Conservation (phyloP, 2,888 invertebrate genomes). For the Marronus borbonicus region DNA sequence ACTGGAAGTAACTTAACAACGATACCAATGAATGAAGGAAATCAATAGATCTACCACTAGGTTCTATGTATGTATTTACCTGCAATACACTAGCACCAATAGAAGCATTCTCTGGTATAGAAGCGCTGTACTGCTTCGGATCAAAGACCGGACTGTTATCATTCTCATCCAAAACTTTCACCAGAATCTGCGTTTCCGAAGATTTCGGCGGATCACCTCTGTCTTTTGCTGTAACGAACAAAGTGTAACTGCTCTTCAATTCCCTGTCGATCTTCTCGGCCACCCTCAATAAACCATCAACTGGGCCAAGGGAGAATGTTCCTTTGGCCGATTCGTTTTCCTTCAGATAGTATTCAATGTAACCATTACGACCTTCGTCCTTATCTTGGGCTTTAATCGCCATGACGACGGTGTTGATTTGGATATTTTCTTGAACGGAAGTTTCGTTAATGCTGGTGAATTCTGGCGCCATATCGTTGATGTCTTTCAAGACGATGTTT, state of each 20-base stretch:
- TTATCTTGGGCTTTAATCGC: conserved; percentile 91
- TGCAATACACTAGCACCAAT: conserved; percentile 93
- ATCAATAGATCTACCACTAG: no score
- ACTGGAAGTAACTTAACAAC: no score
- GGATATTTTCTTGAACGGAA: conserved; percentile 87
- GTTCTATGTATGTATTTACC: conserved; percentile 68
- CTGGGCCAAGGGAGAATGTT: conserved; percentile 87
- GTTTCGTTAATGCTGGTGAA: conserved; percentile 88
- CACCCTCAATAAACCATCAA: conserved; percentile 90
- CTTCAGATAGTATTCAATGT: conserved; percentile 87
- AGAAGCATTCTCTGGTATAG: conserved; percentile 93
- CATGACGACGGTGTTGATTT: conserved; percentile 89
- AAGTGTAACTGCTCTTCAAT: conserved; percentile 80
- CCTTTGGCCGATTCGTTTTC: conserved; percentile 77
- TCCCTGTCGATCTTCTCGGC: conserved; percentile 91
- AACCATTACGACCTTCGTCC: conserved; percentile 92
- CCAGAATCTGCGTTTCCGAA: conserved; percentile 79
- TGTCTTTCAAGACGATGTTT: conserved; percentile 88
- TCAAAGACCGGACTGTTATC: conserved; percentile 93
- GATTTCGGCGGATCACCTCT: conserved; percentile 87
- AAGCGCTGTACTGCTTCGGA: conserved; percentile 90
- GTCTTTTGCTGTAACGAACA: conserved; percentile 88
- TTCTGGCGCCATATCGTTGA: conserved; percentile 92
- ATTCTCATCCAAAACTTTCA: conserved; percentile 89
- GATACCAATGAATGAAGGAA: no score